A percentile compares a stretch with the other conserved stretches of the same genome.
Evolutionary conservation across 1,140 invertebrate genomes (phyloP).

Genomic region (Galendromus occidentalis): DNA sequence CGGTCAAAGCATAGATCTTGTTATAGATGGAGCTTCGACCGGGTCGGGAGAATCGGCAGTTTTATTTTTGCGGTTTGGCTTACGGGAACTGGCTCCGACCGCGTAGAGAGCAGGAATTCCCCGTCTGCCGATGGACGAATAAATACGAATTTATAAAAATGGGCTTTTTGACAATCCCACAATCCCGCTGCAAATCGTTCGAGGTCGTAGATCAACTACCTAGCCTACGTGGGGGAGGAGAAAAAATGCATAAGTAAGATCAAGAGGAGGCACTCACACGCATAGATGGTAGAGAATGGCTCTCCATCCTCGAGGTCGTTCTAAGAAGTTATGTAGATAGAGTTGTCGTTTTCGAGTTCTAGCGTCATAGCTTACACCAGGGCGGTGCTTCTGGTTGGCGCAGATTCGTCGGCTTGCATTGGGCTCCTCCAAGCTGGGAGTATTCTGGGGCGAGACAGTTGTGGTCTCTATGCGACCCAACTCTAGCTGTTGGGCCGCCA

Average conservation of each 20-base stretch:
- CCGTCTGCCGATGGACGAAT: too few species aligned
- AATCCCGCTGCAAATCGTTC: not conserved
- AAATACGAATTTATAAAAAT: too few species aligned
- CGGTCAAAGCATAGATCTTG: not conserved
- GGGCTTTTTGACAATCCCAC: too few species aligned
- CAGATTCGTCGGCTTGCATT: slow-evolving; percentile 3
- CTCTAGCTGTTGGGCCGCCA: slow-evolving; percentile 8
- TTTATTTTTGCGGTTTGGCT: not conserved
- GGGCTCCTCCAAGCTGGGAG: slow-evolving; percentile 10
- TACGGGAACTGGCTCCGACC: too few species aligned
- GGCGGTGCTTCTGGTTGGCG: slow-evolving; percentile 10
- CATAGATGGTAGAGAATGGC: slow-evolving; percentile 72
- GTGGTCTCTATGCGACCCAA: slow-evolving; percentile 9
- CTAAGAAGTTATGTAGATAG: slow-evolving; percentile 79
- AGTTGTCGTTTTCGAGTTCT: slow-evolving; percentile 67
- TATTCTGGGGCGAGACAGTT: slow-evolving; percentile 9
- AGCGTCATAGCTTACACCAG: slow-evolving; percentile 36
- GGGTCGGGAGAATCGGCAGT: not conserved
- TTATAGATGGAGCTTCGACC: not conserved
- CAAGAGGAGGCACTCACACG: slow-evolving; percentile 47
- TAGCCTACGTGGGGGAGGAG: not conserved
- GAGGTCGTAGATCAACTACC: not conserved
- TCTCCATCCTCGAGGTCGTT: slow-evolving; percentile 60
- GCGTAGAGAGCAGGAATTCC: too few species aligned
- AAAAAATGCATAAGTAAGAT: slow-evolving; percentile 16